phyloP scores from a whole-genome alignment of 2,797 vertebrate species.

The Rousettus madagascariensis region DNA sequence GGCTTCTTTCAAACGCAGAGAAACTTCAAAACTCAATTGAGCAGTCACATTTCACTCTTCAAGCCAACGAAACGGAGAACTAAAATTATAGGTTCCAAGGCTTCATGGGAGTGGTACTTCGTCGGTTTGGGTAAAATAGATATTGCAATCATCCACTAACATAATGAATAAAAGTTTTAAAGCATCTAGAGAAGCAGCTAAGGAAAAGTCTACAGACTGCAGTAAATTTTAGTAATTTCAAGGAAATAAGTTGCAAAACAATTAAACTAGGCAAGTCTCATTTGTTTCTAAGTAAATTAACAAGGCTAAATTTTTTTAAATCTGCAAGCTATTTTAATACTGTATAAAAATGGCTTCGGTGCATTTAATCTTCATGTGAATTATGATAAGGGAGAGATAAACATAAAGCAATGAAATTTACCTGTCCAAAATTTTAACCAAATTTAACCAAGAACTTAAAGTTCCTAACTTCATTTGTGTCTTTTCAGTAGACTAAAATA shows the following conservation, averaged over 20 bases:
- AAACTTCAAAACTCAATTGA: background rate
- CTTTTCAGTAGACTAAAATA: background rate
- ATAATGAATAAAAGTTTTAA: background rate
- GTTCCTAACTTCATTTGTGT: background rate
- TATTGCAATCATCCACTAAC: background rate
- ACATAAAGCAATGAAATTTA: background rate
- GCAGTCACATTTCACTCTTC: background rate
- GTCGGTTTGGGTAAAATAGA: background rate
- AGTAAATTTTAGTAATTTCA: background rate
- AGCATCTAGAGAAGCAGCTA: background rate
- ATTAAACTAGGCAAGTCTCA: background rate
- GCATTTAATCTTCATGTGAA: background rate
- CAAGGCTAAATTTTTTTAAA: conserved; percentile 9
- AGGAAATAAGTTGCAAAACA: background rate
- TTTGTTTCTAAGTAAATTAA: background rate
- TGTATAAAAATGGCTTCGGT: background rate
- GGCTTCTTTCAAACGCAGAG: background rate
- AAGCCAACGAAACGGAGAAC: background rate
- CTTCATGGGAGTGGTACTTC: background rate
- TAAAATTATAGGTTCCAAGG: background rate
- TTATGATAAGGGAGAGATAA: background rate
- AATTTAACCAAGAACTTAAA: background rate
- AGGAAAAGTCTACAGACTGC: background rate
- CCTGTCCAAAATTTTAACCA: background rate
- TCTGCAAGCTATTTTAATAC: background rate